Evolutionary conservation across 2,113 vertebrate genomes (phyloP), one percentile per base, ranked within the genome.

Genomic region (Rissa tridactyla): DNA sequence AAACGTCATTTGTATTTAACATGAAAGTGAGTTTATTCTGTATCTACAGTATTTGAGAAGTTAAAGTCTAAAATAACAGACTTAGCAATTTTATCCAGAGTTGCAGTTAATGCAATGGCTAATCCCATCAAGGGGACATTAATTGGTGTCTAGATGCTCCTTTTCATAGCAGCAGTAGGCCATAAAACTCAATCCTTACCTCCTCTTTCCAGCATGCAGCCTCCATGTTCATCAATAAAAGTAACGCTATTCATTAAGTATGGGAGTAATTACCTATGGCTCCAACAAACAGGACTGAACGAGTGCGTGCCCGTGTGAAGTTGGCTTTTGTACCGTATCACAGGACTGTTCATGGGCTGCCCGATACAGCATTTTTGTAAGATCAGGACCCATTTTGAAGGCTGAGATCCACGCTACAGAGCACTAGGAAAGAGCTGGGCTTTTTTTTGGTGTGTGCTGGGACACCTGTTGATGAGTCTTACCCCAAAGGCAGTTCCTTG

Each of bases 121-220:
- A 94, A 98, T 97, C 96, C 97, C 85, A 94, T 92, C 97, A 94
- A 96, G 94, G 96, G 93, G 92, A 85, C 81, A 42, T 91, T 97
- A 97, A 97, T 46, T 96, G 97, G 94, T 93, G 57, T 83, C 95
- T 87, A 84, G 96, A 92, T 84, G 86, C 76, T 79, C 91, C 89
- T 95, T 93, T 85, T 93, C 95, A 93, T 94, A 96, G 88, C 97
- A 96, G 95, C 91, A 61, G 93, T 77, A 89, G 95, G 96, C 92
- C 89, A 83, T 82, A 92, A 97, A 94, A 88, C 97, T 95, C 94
- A 88, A 97, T 94, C 96, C 95, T 93, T 76, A 78, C 97, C 94
- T 97, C 95, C 79, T 87, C 89, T 80, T 88, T 96, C 95, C 93
- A 95, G 95, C 78, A 30, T 23, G 85, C 32, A 96, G 96, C 88